Evolutionary conservation across 2,797 vertebrate genomes (phyloP).

Genomic region (Micromesistius poutassou): DNA sequence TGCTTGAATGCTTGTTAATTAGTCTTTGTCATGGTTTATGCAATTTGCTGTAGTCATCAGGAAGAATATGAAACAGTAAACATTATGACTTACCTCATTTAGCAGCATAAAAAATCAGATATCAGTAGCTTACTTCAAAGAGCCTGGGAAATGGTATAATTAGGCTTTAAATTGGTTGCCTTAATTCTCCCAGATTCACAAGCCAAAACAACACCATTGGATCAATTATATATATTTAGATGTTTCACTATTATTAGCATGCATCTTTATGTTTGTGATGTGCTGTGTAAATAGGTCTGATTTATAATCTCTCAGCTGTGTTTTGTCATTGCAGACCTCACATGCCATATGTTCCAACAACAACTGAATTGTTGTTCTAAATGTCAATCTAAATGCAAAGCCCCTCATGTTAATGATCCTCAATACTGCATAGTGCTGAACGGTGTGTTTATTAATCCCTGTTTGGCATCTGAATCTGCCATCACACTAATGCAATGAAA

Average conservation of each 20-base stretch:
- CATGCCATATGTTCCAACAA: background rate
- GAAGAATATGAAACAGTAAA: too few relatives aligned
- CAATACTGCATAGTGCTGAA: background rate
- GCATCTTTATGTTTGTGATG: background rate
- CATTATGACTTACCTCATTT: too few relatives aligned
- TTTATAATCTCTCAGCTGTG: background rate
- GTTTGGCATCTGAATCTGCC: background rate
- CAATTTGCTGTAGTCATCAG: too few relatives aligned
- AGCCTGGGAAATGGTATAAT: too few relatives aligned
- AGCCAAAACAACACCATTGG: too few relatives aligned
- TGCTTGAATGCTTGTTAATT: too few relatives aligned
- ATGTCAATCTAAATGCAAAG: background rate
- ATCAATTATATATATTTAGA: background rate
- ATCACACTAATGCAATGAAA: background rate
- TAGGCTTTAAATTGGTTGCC: too few relatives aligned
- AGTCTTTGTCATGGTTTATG: too few relatives aligned
- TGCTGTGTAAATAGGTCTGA: background rate
- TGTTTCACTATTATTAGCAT: background rate
- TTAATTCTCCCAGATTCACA: too few relatives aligned
- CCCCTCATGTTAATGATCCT: background rate
- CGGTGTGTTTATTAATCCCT: background rate
- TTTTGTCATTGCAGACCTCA: background rate
- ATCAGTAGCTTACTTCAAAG: too few relatives aligned
- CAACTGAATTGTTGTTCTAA: background rate
- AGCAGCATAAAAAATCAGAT: too few relatives aligned